A percentile compares a stretch with the other conserved stretches of the same genome.
Evolutionary conservation across 2,113 vertebrate species (phyloP).

Genomic region (Equus przewalskii): DNA sequence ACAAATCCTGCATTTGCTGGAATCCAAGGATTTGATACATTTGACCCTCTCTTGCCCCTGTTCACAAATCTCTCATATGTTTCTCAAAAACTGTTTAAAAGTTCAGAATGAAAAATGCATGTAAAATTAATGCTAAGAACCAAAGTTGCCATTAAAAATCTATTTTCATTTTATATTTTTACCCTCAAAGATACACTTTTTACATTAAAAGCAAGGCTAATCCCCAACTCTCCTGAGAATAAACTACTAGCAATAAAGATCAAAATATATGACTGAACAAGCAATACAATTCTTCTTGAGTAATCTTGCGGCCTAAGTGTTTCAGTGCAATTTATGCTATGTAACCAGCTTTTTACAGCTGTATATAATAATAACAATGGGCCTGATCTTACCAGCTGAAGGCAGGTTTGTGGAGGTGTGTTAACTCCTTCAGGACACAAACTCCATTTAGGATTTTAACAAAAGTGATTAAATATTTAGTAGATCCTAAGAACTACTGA

Average conservation of each 20-base stretch:
- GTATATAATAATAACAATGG: conserved; percentile 73
- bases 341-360: conserved; percentile 85
- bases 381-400: conserved; percentile 61
- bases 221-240: conserved; percentile 76
- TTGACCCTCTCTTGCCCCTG: conserved; percentile 86
- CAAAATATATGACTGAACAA: conserved; percentile 78
- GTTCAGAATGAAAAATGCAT: conserved; percentile 84
- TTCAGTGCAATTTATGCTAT: conserved; percentile 81
- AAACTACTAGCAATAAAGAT: conserved; percentile 79
- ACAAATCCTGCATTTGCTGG: conserved; percentile 80
- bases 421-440: conserved; percentile 72
- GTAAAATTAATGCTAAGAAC: conserved; percentile 80
- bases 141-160: conserved; percentile 77
- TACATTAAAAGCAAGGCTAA: conserved; percentile 72
- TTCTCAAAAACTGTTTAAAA: conserved; percentile 85
- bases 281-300: conserved; percentile 79
- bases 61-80: conserved; percentile 86
- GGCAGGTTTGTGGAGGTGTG: conserved; percentile 64
- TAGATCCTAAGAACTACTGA: conserved; percentile 48
- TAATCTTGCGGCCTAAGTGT: conserved; percentile 79
- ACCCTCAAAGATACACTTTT: conserved; percentile 62
- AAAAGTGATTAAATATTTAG: conserved; percentile 76
- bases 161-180: conserved; percentile 73
- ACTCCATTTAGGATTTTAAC: conserved; percentile 73
- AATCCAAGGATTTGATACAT: conserved; percentile 82